Evolutionary conservation across 2,797 vertebrate genomes (phyloP), one percentile per base, ranked within the genome.

Genomic region (Neopelma chrysocephalum): DNA sequence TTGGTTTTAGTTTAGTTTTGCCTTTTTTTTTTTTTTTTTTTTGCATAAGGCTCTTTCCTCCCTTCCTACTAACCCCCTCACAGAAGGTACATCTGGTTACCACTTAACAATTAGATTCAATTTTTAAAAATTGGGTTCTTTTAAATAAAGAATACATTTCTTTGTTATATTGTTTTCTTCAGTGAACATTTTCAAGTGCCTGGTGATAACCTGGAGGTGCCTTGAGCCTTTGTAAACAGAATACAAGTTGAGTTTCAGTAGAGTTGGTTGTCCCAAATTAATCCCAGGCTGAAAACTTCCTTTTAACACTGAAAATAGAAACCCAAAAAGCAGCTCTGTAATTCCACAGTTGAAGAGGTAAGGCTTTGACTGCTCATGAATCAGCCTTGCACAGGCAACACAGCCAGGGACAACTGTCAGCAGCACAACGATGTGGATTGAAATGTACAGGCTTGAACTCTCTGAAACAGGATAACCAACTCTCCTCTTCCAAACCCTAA

Each of bases 281-380:
- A 66, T 89, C 60, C 48, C 48, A 83, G 42, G 22, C 34, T 75
- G 47, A 66, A 92, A 86, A 56, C 8, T 61, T 40, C 61, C 32
- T 87, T 77, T 73, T 57, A 80, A 93, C 64, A 32, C 47, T 72
- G 42, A 89, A 85, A 95, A 93, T 12, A 66, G 54, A 92, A 96
- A 93, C 32, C 48, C 80, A 90, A 54, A 82, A 54, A 89, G 64
- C 76, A 90, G 25, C 13, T 94, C 81, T 83, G 29, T 40, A 93
- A 90, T 93, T 73, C 68, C 45, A 82, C 22, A 62, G 26, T 20
- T 91, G 47, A 82, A 88, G 40, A 75, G 45, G 54, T 68, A 83
- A 6, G 26, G 42, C n/a, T 94, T 68, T 66, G 47, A 64, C 18
- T 60, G 47, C 26, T 92, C 36, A 15, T n/a, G 54, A 69, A 86